Conservation (phyloP, 2,797 vertebrate genomes). For the Poeciliopsis turneri region DNA sequence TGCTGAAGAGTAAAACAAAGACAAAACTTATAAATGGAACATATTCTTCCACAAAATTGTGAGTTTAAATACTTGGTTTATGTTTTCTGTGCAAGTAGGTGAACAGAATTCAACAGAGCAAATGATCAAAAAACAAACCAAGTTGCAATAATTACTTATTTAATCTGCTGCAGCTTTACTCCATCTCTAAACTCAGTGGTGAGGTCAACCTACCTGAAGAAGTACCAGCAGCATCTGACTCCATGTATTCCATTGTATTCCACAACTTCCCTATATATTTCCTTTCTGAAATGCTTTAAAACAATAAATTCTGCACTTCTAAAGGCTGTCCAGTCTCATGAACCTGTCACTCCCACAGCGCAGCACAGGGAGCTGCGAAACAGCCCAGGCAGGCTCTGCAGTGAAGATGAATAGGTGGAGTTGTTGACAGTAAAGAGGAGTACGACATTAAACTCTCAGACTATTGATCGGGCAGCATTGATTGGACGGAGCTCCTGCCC, state of each 20-base stretch:
- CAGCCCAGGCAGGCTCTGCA: slow-evolving; percentile 21
- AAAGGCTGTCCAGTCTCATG: slow-evolving; percentile 33
- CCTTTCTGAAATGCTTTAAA: slow-evolving; percentile 20
- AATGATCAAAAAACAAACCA: neutral
- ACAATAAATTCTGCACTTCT: slow-evolving; percentile 28
- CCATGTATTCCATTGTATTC: slow-evolving; percentile 55
- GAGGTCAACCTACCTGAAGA: slow-evolving; percentile 69
- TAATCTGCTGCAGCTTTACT: slow-evolving; percentile 1
- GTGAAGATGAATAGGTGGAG: slow-evolving; percentile 71
- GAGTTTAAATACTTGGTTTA: neutral
- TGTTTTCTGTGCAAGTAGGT: neutral
- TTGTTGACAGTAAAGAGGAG: slow-evolving; percentile 46
- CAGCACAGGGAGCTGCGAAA: slow-evolving; percentile 45
- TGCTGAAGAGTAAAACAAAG: neutral
- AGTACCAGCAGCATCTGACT: slow-evolving; percentile 42
- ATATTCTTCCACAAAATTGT: neutral
- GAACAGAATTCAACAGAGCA: neutral
- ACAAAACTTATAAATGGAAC: neutral
- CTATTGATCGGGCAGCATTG: slow-evolving; percentile 56
- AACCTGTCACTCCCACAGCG: slow-evolving; percentile 39
- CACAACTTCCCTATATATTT: slow-evolving; percentile 33
- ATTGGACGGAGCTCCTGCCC: slow-evolving; percentile 42
- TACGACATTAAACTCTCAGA: slow-evolving; percentile 57
- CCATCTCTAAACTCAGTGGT: slow-evolving; percentile 3
- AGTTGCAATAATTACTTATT: neutral